A percentile compares a stretch with the other conserved stretches of the same genome.
Evolutionary conservation across 2,888 invertebrate species (phyloP).

Genomic region (Meloe dianella): DNA sequence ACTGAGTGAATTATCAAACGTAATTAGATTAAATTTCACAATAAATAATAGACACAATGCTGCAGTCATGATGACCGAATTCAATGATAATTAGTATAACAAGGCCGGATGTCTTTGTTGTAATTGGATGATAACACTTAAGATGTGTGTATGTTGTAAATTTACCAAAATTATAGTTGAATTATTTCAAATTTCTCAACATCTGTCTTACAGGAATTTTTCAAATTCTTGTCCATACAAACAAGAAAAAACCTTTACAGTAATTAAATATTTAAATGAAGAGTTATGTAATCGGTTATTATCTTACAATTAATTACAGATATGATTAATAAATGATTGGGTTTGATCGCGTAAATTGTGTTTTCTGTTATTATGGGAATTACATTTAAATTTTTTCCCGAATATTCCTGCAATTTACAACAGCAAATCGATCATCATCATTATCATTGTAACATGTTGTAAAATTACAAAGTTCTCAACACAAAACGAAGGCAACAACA

Average conservation of each 20-base stretch:
- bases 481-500: no score
- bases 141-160: constrained; percentile 23
- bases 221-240: background rate
- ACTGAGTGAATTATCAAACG: background rate
- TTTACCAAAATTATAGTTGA: constrained; percentile 14
- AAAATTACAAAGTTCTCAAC: background rate
- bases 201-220: background rate
- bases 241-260: background rate
- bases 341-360: background rate
- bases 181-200: background rate
- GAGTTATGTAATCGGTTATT: background rate
- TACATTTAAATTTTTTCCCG: no score
- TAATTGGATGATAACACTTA: constrained; percentile 42
- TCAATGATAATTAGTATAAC: constrained; percentile 37
- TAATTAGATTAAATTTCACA: constrained; percentile 22
- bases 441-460: background rate
- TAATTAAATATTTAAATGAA: constrained; percentile 7
- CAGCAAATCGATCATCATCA: background rate
- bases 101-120: constrained; percentile 42
- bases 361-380: background rate
- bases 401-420: background rate
- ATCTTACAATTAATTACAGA: background rate
- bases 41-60: constrained; percentile 13
- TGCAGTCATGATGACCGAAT: constrained; percentile 28
- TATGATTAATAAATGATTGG: background rate